Evolutionary conservation across 1,140 invertebrate genomes (phyloP), one percentile per base, ranked within the genome.

Genomic region (Apolygus lucorum): DNA sequence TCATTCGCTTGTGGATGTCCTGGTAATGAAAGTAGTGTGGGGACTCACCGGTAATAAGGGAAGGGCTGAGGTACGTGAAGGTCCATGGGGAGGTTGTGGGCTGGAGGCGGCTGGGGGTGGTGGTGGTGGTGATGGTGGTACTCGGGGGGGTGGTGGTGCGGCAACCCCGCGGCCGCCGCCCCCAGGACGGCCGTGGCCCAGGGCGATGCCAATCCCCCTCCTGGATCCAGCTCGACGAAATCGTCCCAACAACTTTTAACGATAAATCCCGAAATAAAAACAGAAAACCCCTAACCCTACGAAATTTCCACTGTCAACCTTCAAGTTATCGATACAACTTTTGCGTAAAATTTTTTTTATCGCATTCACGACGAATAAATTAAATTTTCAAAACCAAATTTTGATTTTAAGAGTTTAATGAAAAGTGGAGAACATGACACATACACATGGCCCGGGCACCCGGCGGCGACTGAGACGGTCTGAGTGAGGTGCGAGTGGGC

Each of bases 21-120:
- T 59, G 54, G 54, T 59, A 59, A 24, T 11, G 4, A 59, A 59
- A 21, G 54, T 59, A 11, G 4, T 59, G 11, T 59, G 11, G 22
- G 22, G 75, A 78, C 81, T 83, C 78, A 93, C 90, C 90, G 88
- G 79, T 92, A 93, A 80, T 92, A 92, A 63, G 90, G 88, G 77
- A 92, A 93, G 68, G 88, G 89, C 76, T 92, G 90, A 14, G 90
- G 88, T 76, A 92, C 89, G 81, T 93, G 91, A 68, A 93, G 82
- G 78, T 92, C 90, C 87, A 90, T 90, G 28, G 88, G 88, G 13
- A 66, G 64, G 84, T 90, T 88, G n/a, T 85, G 82, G 72, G 87
- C 82, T 67, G 76, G 72, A 66, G 87, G 81, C 68, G 78, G 79
- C 21, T 79, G 75, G 67, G 81, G 74, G 27, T 76, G 68, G 69